Percentiles rank a stretch among this genome's conserved stretches.
Conservation (phyloP, 2,888 invertebrate species). For the Megamerina dolium region DNA sequence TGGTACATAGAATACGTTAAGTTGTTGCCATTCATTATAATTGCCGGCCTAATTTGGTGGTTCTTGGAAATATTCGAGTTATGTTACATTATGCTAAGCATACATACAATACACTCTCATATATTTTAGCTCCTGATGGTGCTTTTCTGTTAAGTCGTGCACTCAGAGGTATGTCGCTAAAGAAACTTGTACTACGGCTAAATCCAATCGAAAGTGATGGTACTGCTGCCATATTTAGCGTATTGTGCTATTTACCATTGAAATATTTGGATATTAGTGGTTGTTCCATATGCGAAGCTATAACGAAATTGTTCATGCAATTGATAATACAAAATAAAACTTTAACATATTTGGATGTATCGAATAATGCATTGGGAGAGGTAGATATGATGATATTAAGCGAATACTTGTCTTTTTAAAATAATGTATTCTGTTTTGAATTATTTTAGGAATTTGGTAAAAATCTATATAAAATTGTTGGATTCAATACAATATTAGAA, state of each 20-base stretch:
- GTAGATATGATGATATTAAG: constrained; percentile 21
- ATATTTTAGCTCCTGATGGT: constrained; percentile 38
- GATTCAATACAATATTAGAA: constrained; percentile 36
- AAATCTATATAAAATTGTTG: constrained; percentile 40
- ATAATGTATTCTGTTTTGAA: neutral
- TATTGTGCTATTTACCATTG: constrained; percentile 33
- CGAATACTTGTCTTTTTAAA: neutral
- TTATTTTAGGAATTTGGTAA: constrained; percentile 37
- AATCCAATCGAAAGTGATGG: constrained; percentile 49
- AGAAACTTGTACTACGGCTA: constrained; percentile 36
- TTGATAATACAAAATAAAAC: constrained; percentile 39
- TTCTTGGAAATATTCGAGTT: too few species aligned
- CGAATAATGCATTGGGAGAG: constrained; percentile 41
- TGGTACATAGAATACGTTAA: too few species aligned
- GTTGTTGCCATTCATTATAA: too few species aligned
- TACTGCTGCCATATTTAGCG: constrained; percentile 40
- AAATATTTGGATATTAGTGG: constrained; percentile 37
- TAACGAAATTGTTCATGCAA: constrained; percentile 41
- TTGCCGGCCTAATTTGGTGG: too few species aligned
- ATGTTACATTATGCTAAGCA: too few species aligned
- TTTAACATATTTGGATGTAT: constrained; percentile 33
- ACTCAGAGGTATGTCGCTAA: constrained; percentile 31
- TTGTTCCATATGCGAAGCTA: constrained; percentile 36
- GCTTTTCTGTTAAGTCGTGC: constrained; percentile 39
- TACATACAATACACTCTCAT: too few species aligned